Evolutionary conservation across 2,113 vertebrate genomes (phyloP).

Genomic region (Callospermophilus lateralis): DNA sequence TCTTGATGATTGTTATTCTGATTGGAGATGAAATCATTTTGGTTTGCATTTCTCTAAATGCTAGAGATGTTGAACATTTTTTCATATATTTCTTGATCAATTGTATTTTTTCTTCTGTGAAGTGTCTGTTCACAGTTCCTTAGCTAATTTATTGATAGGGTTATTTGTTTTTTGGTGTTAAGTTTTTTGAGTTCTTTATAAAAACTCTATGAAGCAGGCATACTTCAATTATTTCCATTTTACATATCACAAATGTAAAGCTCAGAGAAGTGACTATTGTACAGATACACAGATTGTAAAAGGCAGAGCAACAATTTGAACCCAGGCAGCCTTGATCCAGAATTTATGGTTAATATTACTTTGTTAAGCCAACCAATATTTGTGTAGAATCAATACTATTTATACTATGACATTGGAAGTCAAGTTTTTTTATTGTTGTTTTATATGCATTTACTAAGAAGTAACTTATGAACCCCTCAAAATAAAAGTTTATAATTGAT

Average conservation of each 20-base stretch:
- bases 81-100: no score
- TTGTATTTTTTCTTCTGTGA: no score
- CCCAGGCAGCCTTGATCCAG: background rate
- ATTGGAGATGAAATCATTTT: no score
- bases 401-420: background rate
- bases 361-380: background rate
- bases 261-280: background rate
- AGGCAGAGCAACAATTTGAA: background rate
- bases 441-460: background rate
- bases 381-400: background rate
- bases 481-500: slow-evolving; percentile 23
- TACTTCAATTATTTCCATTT: background rate
- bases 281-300: background rate
- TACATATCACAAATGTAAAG: background rate
- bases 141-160: no score
- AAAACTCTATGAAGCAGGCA: background rate
- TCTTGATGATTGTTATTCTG: no score
- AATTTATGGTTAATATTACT: background rate
- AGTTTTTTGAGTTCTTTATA: no score
- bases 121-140: no score
- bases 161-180: no score
- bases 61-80: no score
- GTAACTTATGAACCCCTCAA: background rate
- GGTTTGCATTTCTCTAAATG: no score
- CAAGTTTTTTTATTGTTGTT: background rate